These are phyloP conservation scores for Orussus abietinus DNA, from an alignment of 1,140 invertebrate genomes.

Conservation along the genomic window DNA sequence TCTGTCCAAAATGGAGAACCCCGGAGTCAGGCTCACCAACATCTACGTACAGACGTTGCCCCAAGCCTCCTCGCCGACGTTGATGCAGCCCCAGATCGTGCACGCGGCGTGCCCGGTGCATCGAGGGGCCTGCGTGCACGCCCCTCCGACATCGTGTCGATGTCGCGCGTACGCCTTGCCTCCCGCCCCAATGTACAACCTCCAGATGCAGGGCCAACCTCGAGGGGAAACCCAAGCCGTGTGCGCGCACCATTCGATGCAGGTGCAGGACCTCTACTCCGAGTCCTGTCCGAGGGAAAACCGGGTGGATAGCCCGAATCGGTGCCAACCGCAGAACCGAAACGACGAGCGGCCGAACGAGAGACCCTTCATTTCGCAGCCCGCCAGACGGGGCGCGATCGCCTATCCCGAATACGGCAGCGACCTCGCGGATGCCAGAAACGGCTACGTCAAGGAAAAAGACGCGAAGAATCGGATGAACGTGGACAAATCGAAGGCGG, in stretches of 20 bases:
- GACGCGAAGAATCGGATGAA: conserved; percentile 46
- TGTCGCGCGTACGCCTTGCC: no score
- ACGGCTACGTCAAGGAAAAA: conserved; percentile 30
- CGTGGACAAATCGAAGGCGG: conserved; percentile 31
- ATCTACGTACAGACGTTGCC: conserved; percentile 28
- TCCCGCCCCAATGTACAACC: no score
- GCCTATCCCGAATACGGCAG: not conserved
- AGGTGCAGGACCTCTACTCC: conserved; percentile 1
- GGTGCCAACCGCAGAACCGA: no score
- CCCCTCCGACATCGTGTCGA: no score
- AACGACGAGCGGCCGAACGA: no score
- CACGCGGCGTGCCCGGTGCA: conserved; percentile 17
- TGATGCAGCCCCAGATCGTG: conserved; percentile 11
- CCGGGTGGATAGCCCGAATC: no score
- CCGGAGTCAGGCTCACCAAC: conserved; percentile 22
- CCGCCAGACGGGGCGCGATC: not conserved
- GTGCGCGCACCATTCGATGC: not conserved
- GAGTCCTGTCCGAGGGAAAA: no score
- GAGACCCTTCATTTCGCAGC: conserved; percentile 2
- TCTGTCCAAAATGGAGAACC: conserved; percentile 16
- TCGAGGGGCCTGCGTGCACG: conserved; percentile 7
- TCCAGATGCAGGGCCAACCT: conserved; percentile 14
- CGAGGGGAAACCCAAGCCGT: not conserved
- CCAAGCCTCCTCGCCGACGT: no score
- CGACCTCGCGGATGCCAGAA: not conserved